Conservation (phyloP, 2,797 vertebrate genomes). For the Anabacerthia variegaticeps region DNA sequence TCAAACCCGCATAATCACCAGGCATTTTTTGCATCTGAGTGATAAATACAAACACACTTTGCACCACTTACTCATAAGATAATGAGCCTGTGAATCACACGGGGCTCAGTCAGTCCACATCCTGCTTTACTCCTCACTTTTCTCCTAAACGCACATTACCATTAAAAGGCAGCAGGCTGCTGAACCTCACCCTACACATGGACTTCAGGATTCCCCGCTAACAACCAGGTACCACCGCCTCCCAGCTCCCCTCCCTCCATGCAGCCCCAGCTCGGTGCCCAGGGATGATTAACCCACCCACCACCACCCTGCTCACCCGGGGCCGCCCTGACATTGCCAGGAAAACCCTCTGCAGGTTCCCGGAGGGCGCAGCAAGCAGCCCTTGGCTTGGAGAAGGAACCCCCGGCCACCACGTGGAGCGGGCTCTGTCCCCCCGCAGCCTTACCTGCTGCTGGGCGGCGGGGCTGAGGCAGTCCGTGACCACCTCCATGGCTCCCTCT, state of each 20-base stretch:
- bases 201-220: neutral
- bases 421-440: too few species aligned
- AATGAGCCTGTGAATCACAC: neutral
- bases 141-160: neutral
- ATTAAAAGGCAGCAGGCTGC: neutral
- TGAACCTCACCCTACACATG: neutral
- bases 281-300: neutral
- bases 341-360: neutral
- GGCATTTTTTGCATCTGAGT: neutral
- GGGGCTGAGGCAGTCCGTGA: neutral
- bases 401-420: too few species aligned
- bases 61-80: neutral
- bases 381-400: rapidly evolving
- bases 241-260: rapidly evolving
- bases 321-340: neutral
- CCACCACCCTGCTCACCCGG: rapidly evolving
- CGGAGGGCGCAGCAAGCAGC: rapidly evolving
- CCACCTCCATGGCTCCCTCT: neutral
- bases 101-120: neutral
- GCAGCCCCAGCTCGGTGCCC: neutral
- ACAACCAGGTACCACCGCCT: neutral
- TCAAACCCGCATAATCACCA: neutral
- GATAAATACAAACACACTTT: neutral
- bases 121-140: neutral
- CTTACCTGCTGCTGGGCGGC: neutral